Percentiles rank a stretch among this genome's conserved stretches.
phyloP scores from a whole-genome alignment of 2,113 vertebrate species.

The Erythrocebus patas region DNA sequence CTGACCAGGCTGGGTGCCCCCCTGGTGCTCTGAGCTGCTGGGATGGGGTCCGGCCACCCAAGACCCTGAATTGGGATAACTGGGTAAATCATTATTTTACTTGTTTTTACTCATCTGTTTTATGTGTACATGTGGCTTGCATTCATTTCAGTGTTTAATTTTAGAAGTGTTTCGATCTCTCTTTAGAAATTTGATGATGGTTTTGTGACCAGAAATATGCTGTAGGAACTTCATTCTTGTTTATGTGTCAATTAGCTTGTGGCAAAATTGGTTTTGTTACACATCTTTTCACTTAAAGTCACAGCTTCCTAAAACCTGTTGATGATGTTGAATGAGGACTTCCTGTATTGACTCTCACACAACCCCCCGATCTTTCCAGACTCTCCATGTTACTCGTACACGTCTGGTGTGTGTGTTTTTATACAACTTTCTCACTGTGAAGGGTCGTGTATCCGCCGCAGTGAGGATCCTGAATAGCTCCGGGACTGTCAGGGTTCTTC shows the following conservation, averaged over 20 bases:
- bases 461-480: rapidly evolving
- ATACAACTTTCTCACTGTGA: neutral
- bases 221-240: neutral
- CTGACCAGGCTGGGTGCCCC: neutral
- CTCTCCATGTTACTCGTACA: neutral
- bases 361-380: too few relatives aligned
- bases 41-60: neutral
- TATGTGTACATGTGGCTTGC: neutral
- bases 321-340: neutral
- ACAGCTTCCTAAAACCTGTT: neutral
- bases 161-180: neutral
- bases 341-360: neutral
- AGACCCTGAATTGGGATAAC: neutral
- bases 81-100: neutral
- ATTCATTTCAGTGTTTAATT: neutral
- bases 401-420: too few relatives aligned
- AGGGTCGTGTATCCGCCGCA: rapidly evolving
- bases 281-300: neutral
- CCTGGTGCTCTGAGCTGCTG: neutral
- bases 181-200: neutral
- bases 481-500: neutral
- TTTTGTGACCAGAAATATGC: neutral
- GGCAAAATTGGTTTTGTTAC: neutral
- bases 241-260: neutral
- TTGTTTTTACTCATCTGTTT: neutral